These are phyloP conservation scores for Zaprionus taronus DNA, from an alignment of 1,140 invertebrate genomes.

Conservation along the genomic window DNA sequence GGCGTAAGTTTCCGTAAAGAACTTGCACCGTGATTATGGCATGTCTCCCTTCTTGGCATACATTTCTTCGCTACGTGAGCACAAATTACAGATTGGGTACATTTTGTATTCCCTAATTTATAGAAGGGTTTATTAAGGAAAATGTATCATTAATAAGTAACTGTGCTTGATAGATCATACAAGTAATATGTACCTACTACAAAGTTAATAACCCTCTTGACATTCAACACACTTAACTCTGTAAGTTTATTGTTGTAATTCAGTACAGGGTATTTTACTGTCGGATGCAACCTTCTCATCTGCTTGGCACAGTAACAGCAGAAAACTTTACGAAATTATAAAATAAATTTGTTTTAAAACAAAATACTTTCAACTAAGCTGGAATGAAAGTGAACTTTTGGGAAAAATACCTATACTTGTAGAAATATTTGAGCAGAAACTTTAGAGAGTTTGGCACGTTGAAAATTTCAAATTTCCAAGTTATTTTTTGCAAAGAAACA, in stretches of 20 bases:
- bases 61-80: not conserved
- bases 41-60: slow-evolving; percentile 2
- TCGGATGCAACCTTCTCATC: not conserved
- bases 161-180: not conserved
- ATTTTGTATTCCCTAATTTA: not conserved
- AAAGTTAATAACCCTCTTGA: no score
- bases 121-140: not conserved
- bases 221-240: no score
- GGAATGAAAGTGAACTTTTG: slow-evolving; percentile 1
- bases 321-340: not conserved
- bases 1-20: slow-evolving; percentile 32
- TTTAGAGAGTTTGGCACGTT: slow-evolving; percentile 18
- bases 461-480: not conserved
- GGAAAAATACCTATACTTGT: not conserved
- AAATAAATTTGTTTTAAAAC: slow-evolving; percentile 4
- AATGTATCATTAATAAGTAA: no score
- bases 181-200: no score
- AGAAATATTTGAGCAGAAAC: not conserved
- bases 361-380: slow-evolving; percentile 9
- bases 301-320: slow-evolving; percentile 2
- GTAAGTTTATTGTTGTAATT: no score
- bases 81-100: slow-evolving; percentile 4
- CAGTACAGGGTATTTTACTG: not conserved
- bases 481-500: not conserved
- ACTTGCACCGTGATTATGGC: slow-evolving; percentile 20